Base-by-base conservation (phyloP, 2,888 invertebrate species). In the Erebia palarica region DNA sequence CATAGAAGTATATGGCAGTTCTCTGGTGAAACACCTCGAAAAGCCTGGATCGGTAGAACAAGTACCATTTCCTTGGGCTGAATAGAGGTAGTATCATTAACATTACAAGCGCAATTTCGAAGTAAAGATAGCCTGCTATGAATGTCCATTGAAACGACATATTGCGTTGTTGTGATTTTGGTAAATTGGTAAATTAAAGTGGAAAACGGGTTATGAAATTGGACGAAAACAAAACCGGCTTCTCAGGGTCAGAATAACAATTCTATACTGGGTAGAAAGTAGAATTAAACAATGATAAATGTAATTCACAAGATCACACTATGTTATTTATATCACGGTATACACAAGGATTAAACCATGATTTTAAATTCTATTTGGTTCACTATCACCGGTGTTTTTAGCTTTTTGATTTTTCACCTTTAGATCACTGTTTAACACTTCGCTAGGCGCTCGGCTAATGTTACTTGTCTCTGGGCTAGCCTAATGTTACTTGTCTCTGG, bases 81-180 rank as follows among this genome's bases (percentile, higher is more conserved):
- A 96, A 95, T 83, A 97, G 93, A 11, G 93, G 97, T 71, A 96
- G 81, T 71, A 96, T 92, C 77, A 97, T 92, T 10, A 96, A 81
- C 47, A 95, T 82, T 9, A 96, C 94, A 42, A 96, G 78, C 11
- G 86, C 94, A 70, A 97, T 94, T 89, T 97, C 96, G 21, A 94
- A 88, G 84, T 97, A 97, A 47, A 97, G 92, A 84, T 96, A 96
- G 53, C 94, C 94, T 72, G 97, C 96, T 67, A 96, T 95, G 68
- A 96, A 90, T 14, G 96, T 96, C 97, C 97, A 97, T 84, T 97
- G 96, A 73, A 97, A 91, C 86, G 96, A 96, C 97, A 97, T 97
- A 72, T 78, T 94, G 21, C 11, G 47, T 58, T 51, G 21, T 44
- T 63, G 18, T 36, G 11, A 10, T 51, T 53, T 65, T 36, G n/a